Percentiles rank a stretch among this genome's conserved stretches.
Conservation (phyloP, 2,888 invertebrate species). For the Drosophila quinaria region DNA sequence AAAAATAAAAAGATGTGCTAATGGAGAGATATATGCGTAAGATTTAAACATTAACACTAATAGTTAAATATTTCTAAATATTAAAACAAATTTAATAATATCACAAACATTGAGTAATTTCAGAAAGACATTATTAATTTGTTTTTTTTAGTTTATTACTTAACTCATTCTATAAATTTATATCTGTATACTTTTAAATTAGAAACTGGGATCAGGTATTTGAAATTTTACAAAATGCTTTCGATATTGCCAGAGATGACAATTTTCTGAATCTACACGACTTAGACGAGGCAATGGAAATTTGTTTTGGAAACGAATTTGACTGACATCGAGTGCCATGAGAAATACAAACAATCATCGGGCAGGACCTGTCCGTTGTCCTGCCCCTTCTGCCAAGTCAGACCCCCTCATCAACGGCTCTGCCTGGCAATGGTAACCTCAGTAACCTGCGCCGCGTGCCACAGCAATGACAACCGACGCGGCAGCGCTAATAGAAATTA, state of each 20-base stretch:
- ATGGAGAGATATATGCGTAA: no score
- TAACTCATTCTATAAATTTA: no score
- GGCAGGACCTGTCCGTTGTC: constrained; percentile 24
- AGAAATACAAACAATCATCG: constrained; percentile 77
- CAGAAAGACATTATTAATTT: no score
- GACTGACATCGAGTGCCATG: constrained; percentile 80
- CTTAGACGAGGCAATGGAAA: constrained; percentile 28
- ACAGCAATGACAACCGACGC: constrained; percentile 66
- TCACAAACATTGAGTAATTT: no score
- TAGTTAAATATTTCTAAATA: no score
- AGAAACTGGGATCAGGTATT: no score
- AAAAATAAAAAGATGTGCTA: no score
- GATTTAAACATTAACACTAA: no score
- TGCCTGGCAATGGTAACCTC: constrained; percentile 62
- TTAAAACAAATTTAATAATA: no score
- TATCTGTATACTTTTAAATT: no score
- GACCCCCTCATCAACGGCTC: background rate
- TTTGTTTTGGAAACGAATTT: constrained; percentile 57
- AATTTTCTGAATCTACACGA: constrained; percentile 23
- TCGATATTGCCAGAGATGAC: constrained; percentile 13
- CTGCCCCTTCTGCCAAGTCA: background rate
- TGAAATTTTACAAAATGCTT: constrained; percentile 16
- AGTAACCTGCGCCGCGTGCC: constrained; percentile 78
- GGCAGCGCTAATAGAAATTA: constrained; percentile 79
- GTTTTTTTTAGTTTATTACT: no score